phyloP scores from a whole-genome alignment of 2,113 vertebrate species.

The Indicator maculatus region DNA sequence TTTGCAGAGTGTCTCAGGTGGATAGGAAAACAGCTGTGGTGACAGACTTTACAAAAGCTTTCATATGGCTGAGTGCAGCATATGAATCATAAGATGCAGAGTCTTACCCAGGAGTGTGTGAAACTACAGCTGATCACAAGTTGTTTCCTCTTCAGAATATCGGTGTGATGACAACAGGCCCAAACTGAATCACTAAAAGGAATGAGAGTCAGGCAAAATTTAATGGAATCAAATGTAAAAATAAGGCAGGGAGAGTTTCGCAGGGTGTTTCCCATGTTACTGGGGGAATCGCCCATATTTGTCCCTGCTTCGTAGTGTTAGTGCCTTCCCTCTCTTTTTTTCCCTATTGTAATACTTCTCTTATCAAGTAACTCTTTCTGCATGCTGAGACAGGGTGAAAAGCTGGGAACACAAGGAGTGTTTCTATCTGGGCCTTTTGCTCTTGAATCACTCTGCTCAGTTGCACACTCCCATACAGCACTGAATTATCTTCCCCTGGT shows the following conservation, averaged over 20 bases:
- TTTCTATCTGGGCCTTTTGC: background rate
- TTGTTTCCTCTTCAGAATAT: background rate
- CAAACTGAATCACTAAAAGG: background rate
- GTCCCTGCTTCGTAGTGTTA: background rate
- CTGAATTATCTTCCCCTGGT: background rate
- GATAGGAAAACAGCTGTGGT: background rate
- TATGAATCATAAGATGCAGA: background rate
- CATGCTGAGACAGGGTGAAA: background rate
- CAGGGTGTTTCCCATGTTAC: background rate
- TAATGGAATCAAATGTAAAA: background rate
- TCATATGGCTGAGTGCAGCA: background rate
- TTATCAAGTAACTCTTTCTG: background rate
- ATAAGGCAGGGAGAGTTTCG: background rate
- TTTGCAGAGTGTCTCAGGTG: background rate
- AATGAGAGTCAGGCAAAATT: background rate
- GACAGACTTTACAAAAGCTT: background rate
- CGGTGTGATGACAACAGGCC: background rate
- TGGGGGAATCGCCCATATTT: fast-evolving
- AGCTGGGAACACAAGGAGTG: background rate
- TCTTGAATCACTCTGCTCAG: background rate
- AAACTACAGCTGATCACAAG: background rate
- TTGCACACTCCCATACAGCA: background rate
- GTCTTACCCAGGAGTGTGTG: background rate
- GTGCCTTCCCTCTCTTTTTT: background rate
- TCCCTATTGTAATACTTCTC: background rate